Conservation (phyloP, 1,140 invertebrate genomes). For the Melanaphis sacchari region DNA sequence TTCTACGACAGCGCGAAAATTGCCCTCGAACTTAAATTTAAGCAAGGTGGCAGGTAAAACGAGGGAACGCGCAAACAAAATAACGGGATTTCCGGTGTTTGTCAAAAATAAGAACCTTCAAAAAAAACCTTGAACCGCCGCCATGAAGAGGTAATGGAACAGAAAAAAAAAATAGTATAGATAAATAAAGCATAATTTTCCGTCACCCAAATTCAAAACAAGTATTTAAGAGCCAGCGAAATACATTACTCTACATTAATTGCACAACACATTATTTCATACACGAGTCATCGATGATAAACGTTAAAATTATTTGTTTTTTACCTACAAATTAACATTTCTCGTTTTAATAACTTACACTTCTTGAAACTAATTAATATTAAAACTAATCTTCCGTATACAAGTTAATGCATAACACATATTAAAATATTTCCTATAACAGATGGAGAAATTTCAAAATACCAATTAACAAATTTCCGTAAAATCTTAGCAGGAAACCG, state of each 20-base stretch:
- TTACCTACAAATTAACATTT: conserved; percentile 21
- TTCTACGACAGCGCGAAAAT: background rate
- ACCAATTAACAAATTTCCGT: background rate
- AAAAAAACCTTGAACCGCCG: conserved; percentile 38
- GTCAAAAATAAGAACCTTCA: conserved; percentile 32
- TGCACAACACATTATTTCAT: background rate
- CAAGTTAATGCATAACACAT: background rate
- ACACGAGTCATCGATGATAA: background rate
- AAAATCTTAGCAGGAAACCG: background rate
- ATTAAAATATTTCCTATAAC: no score
- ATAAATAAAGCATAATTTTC: conserved; percentile 11
- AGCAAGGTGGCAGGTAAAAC: background rate
- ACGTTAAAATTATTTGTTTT: background rate
- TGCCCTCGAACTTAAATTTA: background rate
- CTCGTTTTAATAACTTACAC: background rate
- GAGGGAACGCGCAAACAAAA: background rate
- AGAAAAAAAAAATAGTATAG: background rate
- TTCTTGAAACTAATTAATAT: background rate
- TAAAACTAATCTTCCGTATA: background rate
- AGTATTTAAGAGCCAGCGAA: background rate
- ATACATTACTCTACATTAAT: background rate
- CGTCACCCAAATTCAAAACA: conserved; percentile 4
- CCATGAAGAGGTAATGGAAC: conserved; percentile 33
- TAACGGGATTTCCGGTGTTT: conserved; percentile 46
- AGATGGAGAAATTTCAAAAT: background rate